Evolutionary conservation across 1,140 invertebrate genomes (phyloP), one percentile per base, ranked within the genome.

Genomic region (Steinernema feltiae): DNA sequence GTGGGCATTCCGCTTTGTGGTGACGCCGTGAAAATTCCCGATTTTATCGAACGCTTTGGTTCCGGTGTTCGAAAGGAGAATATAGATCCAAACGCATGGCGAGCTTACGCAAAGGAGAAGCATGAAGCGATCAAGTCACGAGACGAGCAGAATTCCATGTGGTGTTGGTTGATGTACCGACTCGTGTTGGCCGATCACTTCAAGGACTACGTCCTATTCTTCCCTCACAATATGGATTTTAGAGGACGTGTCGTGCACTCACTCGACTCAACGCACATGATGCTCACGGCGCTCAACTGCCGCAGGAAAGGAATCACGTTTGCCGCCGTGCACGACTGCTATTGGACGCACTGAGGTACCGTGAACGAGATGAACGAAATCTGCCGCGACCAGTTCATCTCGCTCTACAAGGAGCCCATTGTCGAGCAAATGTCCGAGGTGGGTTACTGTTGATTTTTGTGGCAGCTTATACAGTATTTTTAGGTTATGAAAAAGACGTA

Each of bases 211-310:
- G 88, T 93, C 63, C 95, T 99, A 87, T 99, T 95, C 94, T 89
- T 99, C 78, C 96, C 97, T 0, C 95, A 98, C 86, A 98, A 97
- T 88, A 92, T 99, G 91, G 97, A 99, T 87, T 99, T 99, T 87
- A 89, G 97, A 78, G 95, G 97, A 0, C 91, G 97, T 30, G 94
- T 94, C 87, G 93, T 99, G 82, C 97, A 99, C 88, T 98, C 96
- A 15, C 89, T 99, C 85, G 97, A 99, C 88, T 96, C 96, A 30
- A 92, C 91, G 87, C 97, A 99, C 87, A 99, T 99, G 97, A 98
- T 99, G 95, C 89, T 99, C 35, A 99, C 97, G 1, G 92, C 94
- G 30, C 88, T 99, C 72, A 88, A 92, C 87, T 94, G 93, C 84
- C 91, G 93, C 86, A 88, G 86, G 32, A 88, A 88, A 27, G 93